Evolutionary conservation across 2,888 invertebrate species (phyloP).

Genomic region (Rotaria socialis): DNA sequence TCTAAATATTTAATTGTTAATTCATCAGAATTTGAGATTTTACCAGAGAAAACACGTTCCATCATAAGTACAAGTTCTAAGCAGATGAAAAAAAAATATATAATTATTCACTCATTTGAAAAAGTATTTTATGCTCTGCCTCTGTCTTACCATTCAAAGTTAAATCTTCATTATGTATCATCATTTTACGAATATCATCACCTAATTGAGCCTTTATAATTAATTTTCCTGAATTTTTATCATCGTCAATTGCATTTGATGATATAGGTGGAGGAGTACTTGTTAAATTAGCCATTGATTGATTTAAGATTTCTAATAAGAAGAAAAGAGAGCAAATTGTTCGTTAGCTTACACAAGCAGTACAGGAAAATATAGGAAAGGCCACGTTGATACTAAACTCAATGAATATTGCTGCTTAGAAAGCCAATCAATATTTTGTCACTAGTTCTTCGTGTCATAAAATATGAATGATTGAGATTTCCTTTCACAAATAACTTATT

Average conservation of each 20-base stretch:
- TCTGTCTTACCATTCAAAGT: constrained; percentile 62
- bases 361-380: not conserved
- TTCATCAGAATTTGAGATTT: constrained; percentile 67
- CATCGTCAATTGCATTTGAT: not conserved
- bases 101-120: not conserved
- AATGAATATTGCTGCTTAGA: not conserved
- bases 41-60: constrained; percentile 69
- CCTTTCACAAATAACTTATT: not conserved
- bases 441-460: not conserved
- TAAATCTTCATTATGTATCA: constrained; percentile 71
- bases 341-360: too few species aligned
- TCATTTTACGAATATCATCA: constrained; percentile 69
- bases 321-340: too few species aligned
- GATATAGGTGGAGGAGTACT: not conserved
- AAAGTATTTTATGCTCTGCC: not conserved
- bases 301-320: too few species aligned
- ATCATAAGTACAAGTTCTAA: constrained; percentile 69
- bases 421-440: not conserved
- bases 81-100: not conserved
- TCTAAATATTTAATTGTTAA: constrained; percentile 70
- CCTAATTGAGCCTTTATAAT: constrained; percentile 64
- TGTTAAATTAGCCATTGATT: not conserved
- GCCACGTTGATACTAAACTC: not conserved
- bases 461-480: too few species aligned
- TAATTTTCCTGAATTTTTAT: constrained; percentile 55